Percentiles rank a stretch among this genome's conserved stretches.
phyloP scores from a whole-genome alignment of 2,888 invertebrate species.

The Melitaea athalia region DNA sequence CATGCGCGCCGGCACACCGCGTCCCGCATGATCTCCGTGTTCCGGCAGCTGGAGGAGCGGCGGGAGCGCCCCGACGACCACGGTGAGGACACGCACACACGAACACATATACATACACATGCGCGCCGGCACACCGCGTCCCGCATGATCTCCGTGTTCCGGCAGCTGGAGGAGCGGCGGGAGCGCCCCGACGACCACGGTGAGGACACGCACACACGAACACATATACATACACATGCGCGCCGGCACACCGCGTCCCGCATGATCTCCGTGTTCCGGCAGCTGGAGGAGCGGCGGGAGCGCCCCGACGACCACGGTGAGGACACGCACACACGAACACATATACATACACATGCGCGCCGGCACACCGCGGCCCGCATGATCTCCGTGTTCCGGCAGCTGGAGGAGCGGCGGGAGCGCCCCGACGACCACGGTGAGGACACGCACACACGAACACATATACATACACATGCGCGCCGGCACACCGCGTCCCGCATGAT shows the following conservation, averaged over 20 bases:
- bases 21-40: conserved; percentile 92
- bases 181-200: conserved; percentile 73
- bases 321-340: not conserved
- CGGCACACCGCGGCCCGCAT: conserved; percentile 93
- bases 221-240: not conserved
- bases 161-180: conserved; percentile 91
- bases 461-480: not conserved
- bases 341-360: not conserved
- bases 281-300: conserved; percentile 89
- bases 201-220: conserved; percentile 24
- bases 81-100: conserved; percentile 25
- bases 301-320: conserved; percentile 72
- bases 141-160: conserved; percentile 93
- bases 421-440: conserved; percentile 66
- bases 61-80: conserved; percentile 77
- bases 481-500: conserved; percentile 94
- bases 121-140: conserved; percentile 88
- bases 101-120: not conserved
- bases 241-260: conserved; percentile 91
- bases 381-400: conserved; percentile 93
- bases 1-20: conserved; percentile 85
- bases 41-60: conserved; percentile 93
- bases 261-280: conserved; percentile 94
- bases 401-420: conserved; percentile 87
- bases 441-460: not conserved